Base-by-base conservation (phyloP, 1,140 invertebrate species). In the Drosophila chauvacae region DNA sequence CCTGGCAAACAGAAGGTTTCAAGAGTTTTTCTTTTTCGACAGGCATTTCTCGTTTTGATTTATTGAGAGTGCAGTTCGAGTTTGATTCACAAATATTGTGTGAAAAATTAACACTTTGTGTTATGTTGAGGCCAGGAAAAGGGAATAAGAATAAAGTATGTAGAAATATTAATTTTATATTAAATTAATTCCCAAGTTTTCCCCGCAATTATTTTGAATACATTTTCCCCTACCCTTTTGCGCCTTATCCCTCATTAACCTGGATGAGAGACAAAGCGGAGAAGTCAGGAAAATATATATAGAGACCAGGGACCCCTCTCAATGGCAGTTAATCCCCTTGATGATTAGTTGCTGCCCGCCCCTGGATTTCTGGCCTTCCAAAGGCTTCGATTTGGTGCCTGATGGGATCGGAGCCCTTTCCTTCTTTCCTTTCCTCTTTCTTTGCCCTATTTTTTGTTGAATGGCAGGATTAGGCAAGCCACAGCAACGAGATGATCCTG, bases 251-350 rank as follows among this genome's bases (percentile, higher is more conserved):
- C 50, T 72, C 66, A 72, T 72, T 72, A 72, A 50, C 66, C 53
- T 39, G 53, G 53, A 60, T 70, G 6, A 7, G 2, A 14, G 20
- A 60, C 44, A 51, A 72, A 42, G 55, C 16, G 18, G 37, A 72
- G 23, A 73, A 73, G 70, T 73, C 70, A 73, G 70, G 23, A 62
- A 26, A 39, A 56, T 56, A n/a, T 39, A 39, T 39, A 37, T 5
- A 9, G 7, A 14, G 33, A 13, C 33, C 10, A 35, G 13, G 16
- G 11, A 26, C 41, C 47, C 62, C 63, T 60, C 70, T 73, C 70
- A 73, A 73, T 73, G 68, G 68, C 70, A 60, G 70, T 28, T 73
- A 73, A 73, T 73, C 70, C 70, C 70, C 70, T 72, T 73, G 70
- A 73, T 73, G 70, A 73, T 73, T 73, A 73, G 66, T 73, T 72